Evolutionary conservation across 2,797 vertebrate species (phyloP), one percentile per base, ranked within the genome.

Genomic region (Semaprochilodus insignis): DNA sequence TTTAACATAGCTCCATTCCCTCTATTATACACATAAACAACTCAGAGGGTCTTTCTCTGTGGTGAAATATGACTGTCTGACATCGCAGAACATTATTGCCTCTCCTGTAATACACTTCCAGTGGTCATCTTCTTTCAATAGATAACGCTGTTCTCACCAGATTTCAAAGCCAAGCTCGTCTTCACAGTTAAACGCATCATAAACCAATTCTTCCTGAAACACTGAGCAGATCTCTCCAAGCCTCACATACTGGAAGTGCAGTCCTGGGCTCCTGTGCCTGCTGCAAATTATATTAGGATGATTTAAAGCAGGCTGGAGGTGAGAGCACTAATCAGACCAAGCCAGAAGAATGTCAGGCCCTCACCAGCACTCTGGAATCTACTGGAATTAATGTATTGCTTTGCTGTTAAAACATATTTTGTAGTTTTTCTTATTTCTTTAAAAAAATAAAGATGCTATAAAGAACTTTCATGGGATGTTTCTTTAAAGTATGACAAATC

Each of bases 281-380:
- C 87, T 14, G 13, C 83, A 86, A 84, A 87, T 77, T 65, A 90
- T 96, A 95, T 95, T 95, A 95, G 90, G 85, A 90, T 96, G 97
- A 97, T 96, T 93, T 92, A 96, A 96, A 93, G 55, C 96, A 97
- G 96, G 93, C 90, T 93, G 91, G 69, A 87, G 89, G 91, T 92
- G 94, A 95, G 95, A 95, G 95, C 92, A 92, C 94, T 94, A 96
- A 95, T 97, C 96, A 96, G 54, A 85, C 88, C 91, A 86, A 93
- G 94, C 91, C 93, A 91, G 92, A 93, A 90, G 88, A 92, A 89
- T 88, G 91, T 95, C 95, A 94, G 88, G 91, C 90, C 85, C 89
- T 95, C 70, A 82, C 31, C 54, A 69, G 80, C 23, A 52, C 25
- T 81, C 57, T 57, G 23, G 34, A 66, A 31, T 57, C 77, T 59